Evolutionary conservation across 2,888 invertebrate species (phyloP), one percentile per base, ranked within the genome.

Genomic region (Mythimna albipuncta): DNA sequence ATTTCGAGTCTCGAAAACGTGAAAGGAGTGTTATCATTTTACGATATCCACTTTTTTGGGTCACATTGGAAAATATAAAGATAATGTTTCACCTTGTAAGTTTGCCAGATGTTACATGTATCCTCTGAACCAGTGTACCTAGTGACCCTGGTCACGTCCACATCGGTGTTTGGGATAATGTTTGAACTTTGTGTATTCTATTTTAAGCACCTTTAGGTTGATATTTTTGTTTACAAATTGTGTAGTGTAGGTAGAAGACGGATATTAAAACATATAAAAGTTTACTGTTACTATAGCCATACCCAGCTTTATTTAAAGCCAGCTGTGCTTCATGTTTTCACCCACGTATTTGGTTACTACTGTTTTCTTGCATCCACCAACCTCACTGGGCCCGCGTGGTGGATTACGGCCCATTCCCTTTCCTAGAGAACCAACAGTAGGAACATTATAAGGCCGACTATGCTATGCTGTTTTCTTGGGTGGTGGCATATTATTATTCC

Each of bases 141-240:
- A 76, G 71, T 77, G 79, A 77, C 72, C 79, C 83, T 74, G 78
- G 85, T 86, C 85, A 85, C 86, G 85, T 86, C 67, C 71, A 58
- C 44, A 57, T 61, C 76, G 66, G 72, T 79, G 77, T 76, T 78
- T 79, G 74, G 76, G 62, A 84, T 80, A 78, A 77, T 72, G 71
- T 81, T 75, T 64, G 73, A 69, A 77, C 74, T 74, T 58, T 64
- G 64, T 68, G 50, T 78, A 72, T 79, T 75, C 64, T 64, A 72
- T 74, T 81, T 66, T 69, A 38, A 80, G 65, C 59, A 55, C 64
- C 32, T 64, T 44, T 38, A 70, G 52, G 72, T 57, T 69, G 50
- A 65, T 72, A 77, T 68, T 77, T 72, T 70, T 65, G n/a, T 59
- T 62, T 32, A 38, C 41, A 41, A 41, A 66, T 57, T 47, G 7